A percentile compares a stretch with the other conserved stretches of the same genome.
phyloP scores from a whole-genome alignment of 2,888 invertebrate species.

The Clistopyga incitator region DNA sequence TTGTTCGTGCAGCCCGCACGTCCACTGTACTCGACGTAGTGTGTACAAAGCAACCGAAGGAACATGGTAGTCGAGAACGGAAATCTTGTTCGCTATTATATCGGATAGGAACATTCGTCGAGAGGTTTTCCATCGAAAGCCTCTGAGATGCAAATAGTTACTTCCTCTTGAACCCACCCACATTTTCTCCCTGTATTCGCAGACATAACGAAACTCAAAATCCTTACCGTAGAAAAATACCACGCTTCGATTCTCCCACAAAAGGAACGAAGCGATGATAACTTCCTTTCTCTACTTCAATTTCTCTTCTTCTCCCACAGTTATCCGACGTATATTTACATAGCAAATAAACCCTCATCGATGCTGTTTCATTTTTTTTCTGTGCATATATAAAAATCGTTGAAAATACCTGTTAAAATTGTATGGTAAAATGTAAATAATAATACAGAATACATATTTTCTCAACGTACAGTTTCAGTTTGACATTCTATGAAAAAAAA shows the following conservation, averaged over 20 bases:
- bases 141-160: background rate
- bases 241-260: background rate
- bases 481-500: no score
- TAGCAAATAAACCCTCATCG: background rate
- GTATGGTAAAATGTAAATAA: no score
- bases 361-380: no score
- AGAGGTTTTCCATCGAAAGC: constrained; percentile 15
- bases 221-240: background rate
- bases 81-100: constrained; percentile 15
- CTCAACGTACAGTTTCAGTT: no score
- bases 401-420: background rate
- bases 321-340: background rate
- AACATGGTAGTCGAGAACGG: background rate
- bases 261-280: background rate
- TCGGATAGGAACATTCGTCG: background rate
- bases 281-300: background rate
- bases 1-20: background rate
- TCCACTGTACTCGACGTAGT: background rate
- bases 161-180: background rate
- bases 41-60: background rate
- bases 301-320: background rate
- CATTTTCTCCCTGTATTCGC: background rate
- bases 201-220: constrained; percentile 5
- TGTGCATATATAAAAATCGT: no score
- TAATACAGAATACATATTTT: no score